phyloP scores from a whole-genome alignment of 2,888 invertebrate species.

The Nycteola revayana region DNA sequence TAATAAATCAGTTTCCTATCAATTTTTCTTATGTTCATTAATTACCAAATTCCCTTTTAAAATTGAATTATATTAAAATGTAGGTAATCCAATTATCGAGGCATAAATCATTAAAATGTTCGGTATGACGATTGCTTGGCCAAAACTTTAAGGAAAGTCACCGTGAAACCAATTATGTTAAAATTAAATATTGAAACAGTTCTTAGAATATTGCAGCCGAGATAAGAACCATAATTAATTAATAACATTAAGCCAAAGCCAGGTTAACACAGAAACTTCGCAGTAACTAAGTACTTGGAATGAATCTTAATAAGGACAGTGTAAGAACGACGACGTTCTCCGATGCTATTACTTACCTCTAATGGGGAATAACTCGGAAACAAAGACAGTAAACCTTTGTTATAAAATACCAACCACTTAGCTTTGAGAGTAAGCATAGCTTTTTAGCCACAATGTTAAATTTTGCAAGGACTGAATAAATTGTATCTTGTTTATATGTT shows the following conservation, averaged over 20 bases:
- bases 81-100: too few species aligned
- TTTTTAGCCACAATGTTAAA: too few species aligned
- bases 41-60: too few species aligned
- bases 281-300: slow-evolving; percentile 22
- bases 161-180: slow-evolving; percentile 7
- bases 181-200: slow-evolving; percentile 29
- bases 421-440: too few species aligned
- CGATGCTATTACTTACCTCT: slow-evolving; percentile 27
- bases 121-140: too few species aligned
- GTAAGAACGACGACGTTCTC: slow-evolving; percentile 14
- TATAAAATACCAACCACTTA: slow-evolving; percentile 10
- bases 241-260: slow-evolving; percentile 30
- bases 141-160: too few species aligned
- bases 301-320: slow-evolving; percentile 35
- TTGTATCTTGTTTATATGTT: too few species aligned
- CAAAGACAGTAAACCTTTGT: slow-evolving; percentile 25
- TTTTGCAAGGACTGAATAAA: too few species aligned
- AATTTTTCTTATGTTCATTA: too few species aligned
- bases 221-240: slow-evolving; percentile 31
- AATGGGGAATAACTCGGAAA: slow-evolving; percentile 30
- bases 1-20: too few species aligned
- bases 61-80: too few species aligned
- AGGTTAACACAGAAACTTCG: slow-evolving; percentile 35
- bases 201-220: slow-evolving; percentile 22
- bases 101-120: too few species aligned